Conservation (phyloP, 2,888 invertebrate genomes). For the Brenthis hecate region DNA sequence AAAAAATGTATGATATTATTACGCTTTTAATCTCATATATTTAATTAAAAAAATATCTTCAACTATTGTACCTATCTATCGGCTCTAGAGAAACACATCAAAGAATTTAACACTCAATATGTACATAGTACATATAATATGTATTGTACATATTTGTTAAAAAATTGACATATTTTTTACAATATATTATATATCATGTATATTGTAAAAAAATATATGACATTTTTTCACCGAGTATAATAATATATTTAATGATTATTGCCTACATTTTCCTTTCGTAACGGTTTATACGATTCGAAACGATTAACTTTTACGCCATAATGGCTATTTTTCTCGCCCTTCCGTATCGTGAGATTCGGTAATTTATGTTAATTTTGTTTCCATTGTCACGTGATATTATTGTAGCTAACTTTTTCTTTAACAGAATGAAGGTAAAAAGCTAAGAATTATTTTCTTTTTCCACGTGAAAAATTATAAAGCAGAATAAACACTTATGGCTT, state of each 20-base stretch:
- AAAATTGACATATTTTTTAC: background rate
- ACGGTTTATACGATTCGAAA: slow-evolving; percentile 20
- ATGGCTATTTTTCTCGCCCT: slow-evolving; percentile 31
- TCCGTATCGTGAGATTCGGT: slow-evolving; percentile 32
- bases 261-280: slow-evolving; percentile 23
- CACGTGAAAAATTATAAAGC: too few relatives aligned
- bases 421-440: background rate
- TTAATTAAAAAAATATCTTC: too few relatives aligned
- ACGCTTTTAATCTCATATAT: too few relatives aligned
- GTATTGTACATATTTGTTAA: too few relatives aligned
- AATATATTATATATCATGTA: background rate
- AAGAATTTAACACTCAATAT: too few relatives aligned
- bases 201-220: background rate
- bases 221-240: background rate
- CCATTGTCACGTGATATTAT: slow-evolving; percentile 21
- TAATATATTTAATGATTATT: background rate
- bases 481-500: too few relatives aligned
- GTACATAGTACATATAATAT: too few relatives aligned
- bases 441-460: too few relatives aligned
- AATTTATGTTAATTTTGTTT: slow-evolving; percentile 32
- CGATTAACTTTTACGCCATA: slow-evolving; percentile 30
- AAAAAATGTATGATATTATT: too few relatives aligned
- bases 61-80: too few relatives aligned
- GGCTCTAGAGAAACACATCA: too few relatives aligned
- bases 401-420: background rate